Percentiles rank a stretch among this genome's conserved stretches.
These are phyloP conservation scores for Hassar affinis DNA, from an alignment of 2,113 vertebrate species.

Conservation along the genomic window DNA sequence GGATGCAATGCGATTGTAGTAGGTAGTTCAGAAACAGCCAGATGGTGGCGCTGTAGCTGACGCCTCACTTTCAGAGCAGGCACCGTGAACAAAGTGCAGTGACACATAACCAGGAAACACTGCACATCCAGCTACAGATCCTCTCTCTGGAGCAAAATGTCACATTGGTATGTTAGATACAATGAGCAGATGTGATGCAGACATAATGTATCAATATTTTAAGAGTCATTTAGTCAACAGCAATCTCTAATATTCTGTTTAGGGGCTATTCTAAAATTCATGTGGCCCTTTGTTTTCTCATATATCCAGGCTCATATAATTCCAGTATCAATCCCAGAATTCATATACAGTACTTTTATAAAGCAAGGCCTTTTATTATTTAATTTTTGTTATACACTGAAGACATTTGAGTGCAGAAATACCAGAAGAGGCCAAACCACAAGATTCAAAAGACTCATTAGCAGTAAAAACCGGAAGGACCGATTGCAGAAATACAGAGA, in stretches of 20 bases:
- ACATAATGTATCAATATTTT: constrained; percentile 3
- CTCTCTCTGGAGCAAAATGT: neutral
- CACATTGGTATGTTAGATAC: neutral
- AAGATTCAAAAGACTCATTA: neutral
- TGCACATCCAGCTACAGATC: neutral
- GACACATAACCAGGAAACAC: neutral
- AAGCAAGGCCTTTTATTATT: neutral
- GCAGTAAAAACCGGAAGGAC: neutral
- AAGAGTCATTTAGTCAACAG: neutral
- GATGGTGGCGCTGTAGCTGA: constrained; percentile 26
- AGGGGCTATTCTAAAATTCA: neutral
- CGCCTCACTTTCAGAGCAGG: neutral
- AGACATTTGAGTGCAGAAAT: neutral
- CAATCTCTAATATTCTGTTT: neutral
- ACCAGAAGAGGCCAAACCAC: neutral
- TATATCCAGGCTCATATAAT: neutral
- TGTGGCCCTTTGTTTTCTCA: neutral
- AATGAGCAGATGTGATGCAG: neutral
- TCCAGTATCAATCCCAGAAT: neutral
- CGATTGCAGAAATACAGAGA: neutral
- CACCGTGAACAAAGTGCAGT: constrained; percentile 1
- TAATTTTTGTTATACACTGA: neutral
- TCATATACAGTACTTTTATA: neutral
- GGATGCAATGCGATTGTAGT: neutral
- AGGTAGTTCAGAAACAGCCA: neutral